Percentiles rank a stretch among this genome's conserved stretches.
Conservation (phyloP, 2,888 invertebrate species). For the Dioctria rufipes region DNA sequence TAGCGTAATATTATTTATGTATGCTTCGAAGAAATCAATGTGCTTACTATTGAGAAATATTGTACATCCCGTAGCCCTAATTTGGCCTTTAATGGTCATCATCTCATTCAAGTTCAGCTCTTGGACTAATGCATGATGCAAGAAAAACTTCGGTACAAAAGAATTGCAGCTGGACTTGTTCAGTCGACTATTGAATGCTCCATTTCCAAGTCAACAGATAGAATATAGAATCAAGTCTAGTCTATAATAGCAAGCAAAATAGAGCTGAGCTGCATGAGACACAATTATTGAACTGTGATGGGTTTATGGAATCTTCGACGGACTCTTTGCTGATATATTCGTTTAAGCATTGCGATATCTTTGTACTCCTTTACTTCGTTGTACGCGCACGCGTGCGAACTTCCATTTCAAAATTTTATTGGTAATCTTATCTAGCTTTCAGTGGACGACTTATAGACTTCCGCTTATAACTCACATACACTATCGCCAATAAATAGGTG, state of each 20-base stretch:
- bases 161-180: constrained; percentile 37
- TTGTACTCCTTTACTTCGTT: neutral
- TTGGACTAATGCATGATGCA: constrained; percentile 48
- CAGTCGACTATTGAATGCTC: constrained; percentile 37
- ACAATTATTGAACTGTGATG: constrained; percentile 16
- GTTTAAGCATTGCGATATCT: neutral
- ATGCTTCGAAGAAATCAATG: constrained; percentile 31
- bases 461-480: constrained; percentile 27
- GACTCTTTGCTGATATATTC: constrained; percentile 6
- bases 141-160: constrained; percentile 41
- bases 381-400: constrained; percentile 22
- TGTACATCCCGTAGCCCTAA: constrained; percentile 51
- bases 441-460: constrained; percentile 53
- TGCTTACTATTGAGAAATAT: constrained; percentile 21
- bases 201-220: constrained; percentile 2
- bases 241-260: neutral
- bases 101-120: constrained; percentile 44
- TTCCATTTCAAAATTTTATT: constrained; percentile 39
- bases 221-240: too few relatives aligned
- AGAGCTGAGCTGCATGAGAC: neutral
- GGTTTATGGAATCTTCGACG: neutral
- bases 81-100: constrained; percentile 52
- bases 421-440: neutral
- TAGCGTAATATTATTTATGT: constrained; percentile 6
- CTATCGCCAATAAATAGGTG: constrained; percentile 38